Percentiles rank a stretch among this genome's conserved stretches.
These are phyloP conservation scores for Helleia helle DNA, from an alignment of 2,888 invertebrate genomes.

Conservation along the genomic window DNA sequence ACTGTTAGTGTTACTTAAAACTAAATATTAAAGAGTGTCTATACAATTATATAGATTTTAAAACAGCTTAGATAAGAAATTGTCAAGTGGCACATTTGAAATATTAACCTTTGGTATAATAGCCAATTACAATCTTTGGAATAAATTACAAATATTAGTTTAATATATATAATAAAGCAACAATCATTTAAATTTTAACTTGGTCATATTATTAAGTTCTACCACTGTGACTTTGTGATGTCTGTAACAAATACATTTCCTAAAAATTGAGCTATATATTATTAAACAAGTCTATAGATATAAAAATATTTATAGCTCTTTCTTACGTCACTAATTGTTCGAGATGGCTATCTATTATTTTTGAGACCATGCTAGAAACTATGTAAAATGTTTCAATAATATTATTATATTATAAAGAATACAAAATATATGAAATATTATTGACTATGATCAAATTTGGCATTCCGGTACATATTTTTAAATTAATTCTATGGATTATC, in stretches of 20 bases:
- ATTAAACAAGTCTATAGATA: conserved; percentile 19
- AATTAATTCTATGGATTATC: conserved; percentile 29
- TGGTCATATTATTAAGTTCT: conserved; percentile 21
- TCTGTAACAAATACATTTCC: conserved; percentile 23
- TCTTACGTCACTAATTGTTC: conserved; percentile 39
- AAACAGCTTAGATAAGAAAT: conserved; percentile 27
- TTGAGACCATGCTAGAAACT: conserved; percentile 40
- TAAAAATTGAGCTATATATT: conserved; percentile 21
- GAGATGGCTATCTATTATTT: conserved; percentile 35
- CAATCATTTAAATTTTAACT: conserved; percentile 20
- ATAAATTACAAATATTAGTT: conserved; percentile 18
- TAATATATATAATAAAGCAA: conserved; percentile 10
- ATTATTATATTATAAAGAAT: conserved; percentile 17
- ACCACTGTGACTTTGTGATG: conserved; percentile 34
- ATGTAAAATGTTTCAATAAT: conserved; percentile 21
- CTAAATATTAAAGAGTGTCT: conserved; percentile 8
- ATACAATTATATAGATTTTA: conserved; percentile 2
- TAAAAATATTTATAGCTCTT: conserved; percentile 8
- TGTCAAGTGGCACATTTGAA: conserved; percentile 57
- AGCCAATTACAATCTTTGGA: conserved; percentile 46
- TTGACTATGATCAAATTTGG: conserved; percentile 28
- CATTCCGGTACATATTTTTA: conserved; percentile 24
- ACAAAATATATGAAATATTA: conserved; percentile 22
- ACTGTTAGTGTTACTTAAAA: conserved; percentile 3
- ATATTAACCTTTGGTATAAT: conserved; percentile 55